phyloP scores from a whole-genome alignment of 2,888 invertebrate genomes.

The Balanococcus diminutus region DNA sequence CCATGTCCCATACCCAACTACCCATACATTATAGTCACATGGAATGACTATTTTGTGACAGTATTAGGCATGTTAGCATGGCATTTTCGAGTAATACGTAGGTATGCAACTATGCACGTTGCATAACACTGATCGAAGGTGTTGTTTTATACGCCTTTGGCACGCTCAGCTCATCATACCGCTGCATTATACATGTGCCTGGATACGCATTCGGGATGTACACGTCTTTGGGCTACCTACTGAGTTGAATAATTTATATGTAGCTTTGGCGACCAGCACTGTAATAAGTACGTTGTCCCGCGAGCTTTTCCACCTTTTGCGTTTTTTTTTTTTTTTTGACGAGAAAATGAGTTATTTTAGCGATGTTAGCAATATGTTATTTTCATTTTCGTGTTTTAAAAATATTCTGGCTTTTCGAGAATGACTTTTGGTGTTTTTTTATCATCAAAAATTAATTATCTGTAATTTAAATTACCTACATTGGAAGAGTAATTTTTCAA shows the following conservation, averaged over 20 bases:
- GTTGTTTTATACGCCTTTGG: background rate
- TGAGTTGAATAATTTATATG: background rate
- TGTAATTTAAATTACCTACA: too few species aligned
- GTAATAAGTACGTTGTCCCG: background rate
- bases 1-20: background rate
- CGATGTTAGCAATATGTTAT: too few species aligned
- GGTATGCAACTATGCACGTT: background rate
- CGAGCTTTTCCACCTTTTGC: background rate
- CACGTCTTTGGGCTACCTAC: background rate
- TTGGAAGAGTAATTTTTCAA: too few species aligned
- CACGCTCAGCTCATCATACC: background rate
- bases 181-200: background rate
- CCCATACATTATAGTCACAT: background rate
- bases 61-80: too few species aligned
- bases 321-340: too few species aligned
- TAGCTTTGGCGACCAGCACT: background rate
- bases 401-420: too few species aligned
- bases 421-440: too few species aligned
- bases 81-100: background rate
- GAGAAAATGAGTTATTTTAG: too few species aligned
- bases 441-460: too few species aligned
- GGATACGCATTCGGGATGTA: background rate
- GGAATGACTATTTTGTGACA: background rate
- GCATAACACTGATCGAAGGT: background rate
- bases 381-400: too few species aligned